Percentiles rank a stretch among this genome's conserved stretches.
Conservation (phyloP, 2,797 vertebrate species). For the Octomys mimax region DNA sequence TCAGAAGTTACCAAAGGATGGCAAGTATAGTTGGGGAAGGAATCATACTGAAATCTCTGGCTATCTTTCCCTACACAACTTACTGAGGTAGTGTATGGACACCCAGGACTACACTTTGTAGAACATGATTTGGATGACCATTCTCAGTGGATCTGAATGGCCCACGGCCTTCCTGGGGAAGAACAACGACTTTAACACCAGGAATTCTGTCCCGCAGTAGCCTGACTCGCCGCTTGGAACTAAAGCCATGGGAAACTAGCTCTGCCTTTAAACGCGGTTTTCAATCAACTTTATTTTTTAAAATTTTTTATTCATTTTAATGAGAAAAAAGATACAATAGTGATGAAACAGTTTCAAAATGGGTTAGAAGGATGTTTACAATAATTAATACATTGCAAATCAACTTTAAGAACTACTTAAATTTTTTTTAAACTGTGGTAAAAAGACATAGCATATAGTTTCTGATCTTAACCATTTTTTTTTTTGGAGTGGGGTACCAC, state of each 20-base stretch:
- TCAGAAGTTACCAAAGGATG: not conserved
- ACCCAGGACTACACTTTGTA: not conserved
- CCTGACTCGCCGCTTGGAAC: not conserved
- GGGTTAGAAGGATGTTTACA: too few relatives aligned
- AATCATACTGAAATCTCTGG: not conserved
- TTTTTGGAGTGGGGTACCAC: too few relatives aligned
- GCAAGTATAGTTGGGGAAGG: not conserved
- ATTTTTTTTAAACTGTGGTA: not conserved
- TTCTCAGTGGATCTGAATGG: not conserved
- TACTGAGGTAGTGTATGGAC: not conserved
- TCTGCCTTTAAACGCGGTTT: not conserved
- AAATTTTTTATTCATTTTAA: too few relatives aligned
- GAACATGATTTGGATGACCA: not conserved
- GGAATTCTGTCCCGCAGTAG: slow-evolving; percentile 1
- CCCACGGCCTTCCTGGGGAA: not conserved
- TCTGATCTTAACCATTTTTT: not conserved
- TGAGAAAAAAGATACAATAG: too few relatives aligned
- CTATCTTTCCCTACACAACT: not conserved
- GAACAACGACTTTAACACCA: too few relatives aligned
- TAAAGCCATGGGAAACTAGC: not conserved
- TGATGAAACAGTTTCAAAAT: too few relatives aligned
- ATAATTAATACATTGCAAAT: not conserved
- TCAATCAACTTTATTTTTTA: not conserved
- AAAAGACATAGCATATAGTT: not conserved
- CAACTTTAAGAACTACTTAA: not conserved